These are phyloP conservation scores for Illadopsis cleaveri DNA, from an alignment of 2,113 vertebrate species.

Conservation along the genomic window DNA sequence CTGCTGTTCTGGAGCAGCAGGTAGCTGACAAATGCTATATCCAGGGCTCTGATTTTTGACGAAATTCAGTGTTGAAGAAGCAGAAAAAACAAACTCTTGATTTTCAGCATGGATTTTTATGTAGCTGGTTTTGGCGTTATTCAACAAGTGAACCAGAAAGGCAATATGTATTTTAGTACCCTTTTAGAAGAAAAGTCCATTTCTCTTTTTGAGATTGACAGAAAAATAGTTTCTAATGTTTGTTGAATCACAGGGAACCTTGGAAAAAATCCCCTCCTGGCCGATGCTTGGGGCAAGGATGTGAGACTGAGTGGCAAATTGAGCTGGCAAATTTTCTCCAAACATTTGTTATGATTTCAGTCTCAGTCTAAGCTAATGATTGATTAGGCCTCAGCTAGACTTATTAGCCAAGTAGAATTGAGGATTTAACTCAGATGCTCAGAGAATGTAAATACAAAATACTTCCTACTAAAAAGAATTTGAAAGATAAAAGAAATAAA, in stretches of 20 bases:
- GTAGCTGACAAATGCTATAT: background rate
- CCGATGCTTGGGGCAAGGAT: rapidly evolving
- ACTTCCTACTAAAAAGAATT: background rate
- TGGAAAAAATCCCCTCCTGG: background rate
- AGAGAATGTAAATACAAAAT: background rate
- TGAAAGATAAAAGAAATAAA: background rate
- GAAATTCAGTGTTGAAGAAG: background rate
- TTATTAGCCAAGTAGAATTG: background rate
- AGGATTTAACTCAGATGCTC: background rate
- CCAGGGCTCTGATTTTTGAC: background rate
- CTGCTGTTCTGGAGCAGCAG: slow-evolving; percentile 29
- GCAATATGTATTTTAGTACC: background rate
- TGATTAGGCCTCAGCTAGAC: background rate
- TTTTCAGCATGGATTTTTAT: background rate
- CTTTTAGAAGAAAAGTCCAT: background rate
- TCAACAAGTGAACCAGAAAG: background rate
- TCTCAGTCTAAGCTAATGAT: background rate
- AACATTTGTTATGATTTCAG: background rate
- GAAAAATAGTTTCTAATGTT: background rate
- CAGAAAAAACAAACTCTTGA: background rate
- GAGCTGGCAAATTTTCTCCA: background rate
- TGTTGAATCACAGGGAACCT: background rate
- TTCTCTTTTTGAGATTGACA: background rate
- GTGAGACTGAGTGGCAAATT: background rate
- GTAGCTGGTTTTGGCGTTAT: background rate